These are phyloP conservation scores for Melangyna quadrimaculata DNA, from an alignment of 2,888 invertebrate genomes.

Conservation along the genomic window DNA sequence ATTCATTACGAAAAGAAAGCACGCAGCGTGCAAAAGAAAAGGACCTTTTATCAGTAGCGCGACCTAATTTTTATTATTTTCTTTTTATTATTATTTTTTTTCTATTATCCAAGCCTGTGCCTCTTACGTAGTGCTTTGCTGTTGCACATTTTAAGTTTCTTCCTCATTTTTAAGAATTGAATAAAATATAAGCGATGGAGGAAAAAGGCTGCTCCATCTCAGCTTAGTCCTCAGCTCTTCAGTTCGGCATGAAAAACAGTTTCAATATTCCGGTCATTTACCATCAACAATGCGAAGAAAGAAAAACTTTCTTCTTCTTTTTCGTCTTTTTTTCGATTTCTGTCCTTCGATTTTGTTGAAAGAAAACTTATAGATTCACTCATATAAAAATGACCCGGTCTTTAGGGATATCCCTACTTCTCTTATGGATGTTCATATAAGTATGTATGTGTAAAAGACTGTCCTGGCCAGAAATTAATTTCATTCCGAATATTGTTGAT, in stretches of 20 bases:
- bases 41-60: conserved; percentile 66
- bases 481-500: conserved; percentile 67
- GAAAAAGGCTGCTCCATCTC: not conserved
- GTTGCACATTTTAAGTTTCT: conserved; percentile 59
- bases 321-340: not conserved
- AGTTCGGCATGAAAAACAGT: conserved; percentile 36
- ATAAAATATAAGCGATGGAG: conserved; percentile 20
- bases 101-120: conserved; percentile 24
- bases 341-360: conserved; percentile 44
- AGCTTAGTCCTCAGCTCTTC: not conserved
- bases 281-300: conserved; percentile 54
- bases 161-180: conserved; percentile 19
- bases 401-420: not conserved
- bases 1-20: conserved; percentile 63
- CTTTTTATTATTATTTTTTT: not conserved
- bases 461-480: conserved; percentile 71
- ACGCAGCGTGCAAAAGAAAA: conserved; percentile 60
- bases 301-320: conserved; percentile 37
- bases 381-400: conserved; percentile 58
- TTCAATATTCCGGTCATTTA: conserved; percentile 72
- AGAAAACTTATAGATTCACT: conserved; percentile 58
- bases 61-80: conserved; percentile 56
- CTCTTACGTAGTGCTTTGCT: conserved; percentile 6
- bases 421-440: not conserved
- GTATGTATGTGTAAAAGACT: conserved; percentile 25